Base-by-base conservation (phyloP, 2,797 vertebrate genomes). In the Ptychadena robeensis region DNA sequence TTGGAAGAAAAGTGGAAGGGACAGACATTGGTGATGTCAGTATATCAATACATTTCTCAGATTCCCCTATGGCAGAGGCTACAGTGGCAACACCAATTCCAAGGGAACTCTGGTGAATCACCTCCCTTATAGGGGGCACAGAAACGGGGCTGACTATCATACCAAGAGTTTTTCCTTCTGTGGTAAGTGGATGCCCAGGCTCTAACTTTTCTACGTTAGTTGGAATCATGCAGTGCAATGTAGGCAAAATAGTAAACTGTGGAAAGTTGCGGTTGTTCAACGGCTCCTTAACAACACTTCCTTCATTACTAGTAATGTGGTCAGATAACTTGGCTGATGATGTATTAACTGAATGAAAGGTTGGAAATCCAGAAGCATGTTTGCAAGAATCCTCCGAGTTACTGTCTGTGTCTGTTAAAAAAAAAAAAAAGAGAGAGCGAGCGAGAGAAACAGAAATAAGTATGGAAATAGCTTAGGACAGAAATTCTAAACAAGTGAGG, bases 341-440 rank as follows among this genome's bases (percentile, higher is more conserved):
- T 85, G 90, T 89, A 85, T 85, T 83, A 82, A 91, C 87, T 86
- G 92, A 78, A 81, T 86, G 87, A 71, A 91, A 93, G 66, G 88
- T 87, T 66, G 91, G 84, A 89, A 94, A 93, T 88, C 92, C 90
- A 81, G 87, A 86, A 89, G 90, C 69, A 61, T 92, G 93, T 79
- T 94, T 94, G 77, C 92, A 90, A 65, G 93, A 95, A 87, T 97
- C 95, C 73, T 98, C 96, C n/a, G 96, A 97, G 89, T 96, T 96
- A 90, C 95, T 97, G 91, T 97, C 96, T 37, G 96, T 95, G 63
- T 98, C 96, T 97, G 86, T 9, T 65, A 34, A 70, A 84, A 85
- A 88, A 73, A 87, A 66, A n/a, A 78, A 34, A 9, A 27, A 12
- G 12, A 40, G 38, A 40, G n/a, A n/a, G n/a, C n/a, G n/a, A n/a